Percentiles rank a stretch among this genome's conserved stretches.
Conservation (phyloP, 64 coral and sea anemone species). For the Montipora foliosa region DNA sequence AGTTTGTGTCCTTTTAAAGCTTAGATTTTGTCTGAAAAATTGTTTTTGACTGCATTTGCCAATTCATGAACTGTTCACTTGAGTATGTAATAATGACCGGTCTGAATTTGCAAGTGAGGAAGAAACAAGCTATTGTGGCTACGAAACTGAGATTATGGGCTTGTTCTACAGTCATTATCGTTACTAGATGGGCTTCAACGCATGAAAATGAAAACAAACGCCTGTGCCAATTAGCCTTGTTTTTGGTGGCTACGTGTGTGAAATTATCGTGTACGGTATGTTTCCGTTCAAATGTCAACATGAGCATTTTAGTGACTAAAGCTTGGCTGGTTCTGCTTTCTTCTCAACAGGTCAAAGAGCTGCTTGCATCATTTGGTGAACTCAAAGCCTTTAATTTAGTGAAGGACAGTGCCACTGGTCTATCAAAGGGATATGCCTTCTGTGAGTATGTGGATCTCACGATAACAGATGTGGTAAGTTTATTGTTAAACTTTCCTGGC, state of each 20-base stretch:
- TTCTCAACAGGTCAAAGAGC: conserved; percentile 85
- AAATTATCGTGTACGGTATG: neutral
- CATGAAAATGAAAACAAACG: neutral
- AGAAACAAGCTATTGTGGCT: too few relatives aligned
- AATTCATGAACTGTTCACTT: too few relatives aligned
- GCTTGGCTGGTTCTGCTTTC: neutral
- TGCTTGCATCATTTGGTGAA: conserved; percentile 98
- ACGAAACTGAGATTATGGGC: too few relatives aligned
- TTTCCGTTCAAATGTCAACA: neutral
- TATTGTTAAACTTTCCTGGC: neutral
- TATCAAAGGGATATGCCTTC: conserved; percentile 98
- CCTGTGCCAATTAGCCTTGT: neutral
- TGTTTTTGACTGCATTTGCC: too few relatives aligned
- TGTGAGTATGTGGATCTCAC: conserved; percentile 97
- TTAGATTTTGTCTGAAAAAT: too few relatives aligned
- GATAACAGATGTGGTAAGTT: conserved; percentile 96
- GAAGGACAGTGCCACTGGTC: conserved; percentile 98
- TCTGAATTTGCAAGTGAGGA: too few relatives aligned
- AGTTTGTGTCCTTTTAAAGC: too few relatives aligned
- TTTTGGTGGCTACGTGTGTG: neutral
- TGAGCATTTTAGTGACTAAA: neutral
- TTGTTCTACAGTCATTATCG: too few relatives aligned
- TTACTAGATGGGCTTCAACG: too few relatives aligned
- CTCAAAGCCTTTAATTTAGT: conserved; percentile 98
- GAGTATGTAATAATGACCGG: too few relatives aligned